Evolutionary conservation across 2,888 invertebrate genomes (phyloP).

Genomic region (Platycheirus rosarum): DNA sequence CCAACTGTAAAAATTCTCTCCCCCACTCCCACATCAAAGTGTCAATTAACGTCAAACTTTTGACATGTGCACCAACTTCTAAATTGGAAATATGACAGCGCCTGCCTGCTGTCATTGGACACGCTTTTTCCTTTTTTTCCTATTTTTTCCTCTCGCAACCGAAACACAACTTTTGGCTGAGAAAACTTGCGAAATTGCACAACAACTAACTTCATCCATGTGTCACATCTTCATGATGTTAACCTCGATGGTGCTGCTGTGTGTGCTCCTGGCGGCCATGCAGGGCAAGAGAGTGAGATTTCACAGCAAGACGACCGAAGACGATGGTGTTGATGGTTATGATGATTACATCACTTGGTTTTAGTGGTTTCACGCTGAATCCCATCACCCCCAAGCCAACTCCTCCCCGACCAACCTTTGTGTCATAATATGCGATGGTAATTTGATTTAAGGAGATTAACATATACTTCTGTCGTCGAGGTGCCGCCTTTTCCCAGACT

Average conservation of each 20-base stretch:
- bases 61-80: slow-evolving; percentile 56
- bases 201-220: slow-evolving; percentile 47
- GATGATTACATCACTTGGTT: slow-evolving; percentile 68
- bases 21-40: slow-evolving; percentile 47
- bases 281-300: too few species aligned
- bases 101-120: slow-evolving; percentile 56
- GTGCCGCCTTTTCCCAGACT: slow-evolving; percentile 1
- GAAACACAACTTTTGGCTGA: slow-evolving; percentile 47
- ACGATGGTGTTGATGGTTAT: slow-evolving; percentile 40
- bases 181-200: slow-evolving; percentile 57
- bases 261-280: background rate
- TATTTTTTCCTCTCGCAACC: background rate
- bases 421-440: slow-evolving; percentile 31
- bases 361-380: slow-evolving; percentile 63
- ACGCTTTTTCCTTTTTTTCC: slow-evolving; percentile 30
- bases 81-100: slow-evolving; percentile 59
- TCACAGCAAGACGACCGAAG: background rate
- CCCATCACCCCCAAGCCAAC: too few species aligned
- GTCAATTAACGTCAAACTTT: slow-evolving; percentile 66
- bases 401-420: slow-evolving; percentile 39
- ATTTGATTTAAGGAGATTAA: slow-evolving; percentile 68
- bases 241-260: slow-evolving; percentile 28
- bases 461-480: slow-evolving; percentile 14
- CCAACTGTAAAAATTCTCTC: slow-evolving; percentile 31
- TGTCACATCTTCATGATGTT: slow-evolving; percentile 68